These are phyloP conservation scores for Heliconius aoede DNA, from an alignment of 2,888 invertebrate genomes.

Conservation along the genomic window DNA sequence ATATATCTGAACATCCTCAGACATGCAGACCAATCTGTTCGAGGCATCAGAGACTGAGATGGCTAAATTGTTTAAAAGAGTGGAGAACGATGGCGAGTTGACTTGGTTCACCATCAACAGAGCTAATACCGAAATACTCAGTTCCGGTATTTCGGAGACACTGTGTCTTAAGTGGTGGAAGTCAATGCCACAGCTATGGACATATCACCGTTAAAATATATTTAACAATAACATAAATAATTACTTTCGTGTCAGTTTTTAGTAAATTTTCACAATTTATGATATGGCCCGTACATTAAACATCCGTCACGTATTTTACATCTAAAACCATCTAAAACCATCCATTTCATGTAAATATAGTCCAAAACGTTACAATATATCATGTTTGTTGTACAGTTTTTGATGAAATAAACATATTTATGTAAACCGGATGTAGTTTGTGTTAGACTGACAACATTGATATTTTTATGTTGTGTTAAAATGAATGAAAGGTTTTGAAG, in stretches of 20 bases:
- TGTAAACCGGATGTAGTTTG: constrained; percentile 10
- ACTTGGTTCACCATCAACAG: too few species aligned
- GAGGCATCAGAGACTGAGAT: too few species aligned
- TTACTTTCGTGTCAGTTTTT: neutral
- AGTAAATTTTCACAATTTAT: constrained; percentile 19
- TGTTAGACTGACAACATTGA: neutral
- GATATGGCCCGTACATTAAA: constrained; percentile 14
- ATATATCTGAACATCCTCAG: too few species aligned
- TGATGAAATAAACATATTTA: constrained; percentile 10
- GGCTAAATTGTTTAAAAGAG: too few species aligned
- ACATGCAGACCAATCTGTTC: too few species aligned
- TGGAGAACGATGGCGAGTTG: too few species aligned
- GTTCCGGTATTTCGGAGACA: too few species aligned
- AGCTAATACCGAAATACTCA: too few species aligned
- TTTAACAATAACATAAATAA: neutral
- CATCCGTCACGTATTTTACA: constrained; percentile 30
- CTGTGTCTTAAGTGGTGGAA: too few species aligned
- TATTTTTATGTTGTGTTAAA: constrained; percentile 3
- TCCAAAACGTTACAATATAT: constrained; percentile 3
- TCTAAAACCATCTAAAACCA: constrained; percentile 8
- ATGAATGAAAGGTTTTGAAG: neutral
- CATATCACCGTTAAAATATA: neutral
- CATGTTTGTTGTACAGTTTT: constrained; percentile 1
- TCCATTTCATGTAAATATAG: constrained; percentile 15
- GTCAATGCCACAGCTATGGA: too few species aligned